Percentiles rank a stretch among this genome's conserved stretches.
Evolutionary conservation across 2,888 invertebrate species (phyloP).

Genomic region (Neuroscelio doddi): DNA sequence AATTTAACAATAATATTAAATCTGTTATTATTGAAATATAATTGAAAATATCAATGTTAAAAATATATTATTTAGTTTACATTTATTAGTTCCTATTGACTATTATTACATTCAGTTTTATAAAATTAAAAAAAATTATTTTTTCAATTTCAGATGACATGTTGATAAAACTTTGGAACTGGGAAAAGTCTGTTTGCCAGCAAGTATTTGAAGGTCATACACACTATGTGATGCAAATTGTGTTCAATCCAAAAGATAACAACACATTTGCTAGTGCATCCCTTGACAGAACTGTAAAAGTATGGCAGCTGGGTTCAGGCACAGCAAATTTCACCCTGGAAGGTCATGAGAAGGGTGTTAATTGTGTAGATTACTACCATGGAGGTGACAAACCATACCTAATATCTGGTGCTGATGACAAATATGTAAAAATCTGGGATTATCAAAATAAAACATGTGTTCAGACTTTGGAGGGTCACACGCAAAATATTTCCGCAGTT

Average conservation of each 20-base stretch:
- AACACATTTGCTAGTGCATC: slow-evolving; percentile 99
- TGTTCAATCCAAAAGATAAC: slow-evolving; percentile 99
- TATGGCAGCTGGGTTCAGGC: slow-evolving; percentile 99
- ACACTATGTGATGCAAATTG: slow-evolving; percentile 99
- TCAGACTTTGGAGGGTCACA: slow-evolving; percentile 97
- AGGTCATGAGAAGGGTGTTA: slow-evolving; percentile 98
- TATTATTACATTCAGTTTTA: slow-evolving; percentile 1
- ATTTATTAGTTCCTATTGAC: too few relatives aligned
- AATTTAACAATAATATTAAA: too few relatives aligned
- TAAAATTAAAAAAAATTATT: background rate
- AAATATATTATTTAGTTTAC: too few relatives aligned
- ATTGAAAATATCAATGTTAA: too few relatives aligned
- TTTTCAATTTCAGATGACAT: slow-evolving; percentile 85
- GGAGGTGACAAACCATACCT: slow-evolving; percentile 99
- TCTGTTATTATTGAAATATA: too few relatives aligned
- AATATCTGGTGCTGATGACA: slow-evolving; percentile 98
- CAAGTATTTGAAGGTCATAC: slow-evolving; percentile 99
- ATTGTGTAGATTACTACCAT: slow-evolving; percentile 99
- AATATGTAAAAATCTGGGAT: slow-evolving; percentile 99
- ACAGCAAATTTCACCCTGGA: slow-evolving; percentile 98
- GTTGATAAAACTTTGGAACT: slow-evolving; percentile 99
- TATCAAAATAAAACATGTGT: slow-evolving; percentile 99
- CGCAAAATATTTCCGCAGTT: slow-evolving; percentile 95
- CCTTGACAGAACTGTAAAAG: slow-evolving; percentile 96
- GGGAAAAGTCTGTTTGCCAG: slow-evolving; percentile 97